Evolutionary conservation across 2,888 invertebrate species (phyloP), one percentile per base, ranked within the genome.

Genomic region (Andrena haemorrhoa): DNA sequence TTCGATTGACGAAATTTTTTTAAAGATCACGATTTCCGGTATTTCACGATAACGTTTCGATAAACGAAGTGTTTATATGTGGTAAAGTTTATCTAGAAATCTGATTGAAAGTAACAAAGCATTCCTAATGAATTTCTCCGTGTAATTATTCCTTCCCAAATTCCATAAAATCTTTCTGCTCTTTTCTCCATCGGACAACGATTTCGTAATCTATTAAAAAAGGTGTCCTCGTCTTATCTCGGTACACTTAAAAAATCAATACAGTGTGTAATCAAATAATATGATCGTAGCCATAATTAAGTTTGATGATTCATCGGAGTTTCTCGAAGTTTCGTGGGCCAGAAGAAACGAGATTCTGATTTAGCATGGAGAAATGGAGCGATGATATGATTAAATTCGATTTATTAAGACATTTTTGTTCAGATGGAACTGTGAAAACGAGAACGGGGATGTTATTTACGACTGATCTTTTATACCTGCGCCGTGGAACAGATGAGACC

Each of bases 401-500:
- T 53, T 29, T 7, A 10, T 8, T 12, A 12, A 26, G 23, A 53
- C 10, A 72, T 68, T 20, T 61, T 33, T n/a, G n/a, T 4, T 56
- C 6, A 20, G 7, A 26, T 23, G 20, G 26, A 23, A 53, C 7
- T 29, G n/a, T 6, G 2, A 61, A 26, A 70, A 49, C 23, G n/a
- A 26, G 1, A 26, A 51, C 4, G 23, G 2, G 20, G 12, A 53
- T 16, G 8, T 77, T 70, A 66, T 80, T 69, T 84, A 23, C 6
- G 58, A 60, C 1, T n/a, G 26, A 26, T 26, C 31, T 20, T 8
- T 26, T 69, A 77, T 87, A 93, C 93, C 93, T 93, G 93, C 73
- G 93, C 92, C 60, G 93, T 90, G 2, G 93, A 93, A 69, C 93
- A 93, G 72, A 90, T 81, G 41, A 93, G 89, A 86, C 93, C 93